Evolutionary conservation across 2,797 vertebrate genomes (phyloP).

Genomic region (Ateles fusciceps): DNA sequence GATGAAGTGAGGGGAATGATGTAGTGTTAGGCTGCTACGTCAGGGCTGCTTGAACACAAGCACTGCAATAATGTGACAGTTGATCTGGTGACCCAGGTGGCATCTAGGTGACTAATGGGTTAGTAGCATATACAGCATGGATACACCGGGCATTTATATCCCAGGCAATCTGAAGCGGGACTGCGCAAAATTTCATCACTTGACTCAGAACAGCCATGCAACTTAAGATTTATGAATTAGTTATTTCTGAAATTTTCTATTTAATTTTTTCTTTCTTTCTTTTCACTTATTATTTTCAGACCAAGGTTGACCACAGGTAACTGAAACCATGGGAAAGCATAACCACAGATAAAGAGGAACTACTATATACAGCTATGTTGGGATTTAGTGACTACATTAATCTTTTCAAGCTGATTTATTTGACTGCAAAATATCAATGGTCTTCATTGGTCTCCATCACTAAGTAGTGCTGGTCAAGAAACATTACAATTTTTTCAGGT

Average conservation of each 20-base stretch:
- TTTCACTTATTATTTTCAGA: background rate
- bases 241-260: background rate
- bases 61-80: background rate
- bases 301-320: background rate
- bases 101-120: background rate
- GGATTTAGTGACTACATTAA: background rate
- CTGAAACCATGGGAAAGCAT: background rate
- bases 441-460: background rate
- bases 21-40: background rate
- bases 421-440: background rate
- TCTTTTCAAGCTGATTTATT: background rate
- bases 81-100: background rate
- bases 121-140: too few relatives aligned
- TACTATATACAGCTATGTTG: background rate
- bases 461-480: background rate
- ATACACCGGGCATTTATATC: background rate
- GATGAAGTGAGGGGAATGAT: background rate
- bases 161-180: background rate
- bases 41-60: background rate
- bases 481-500: background rate
- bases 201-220: background rate
- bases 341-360: too few relatives aligned
- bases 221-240: background rate
- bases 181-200: background rate
- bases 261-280: background rate